Evolutionary conservation across 2,797 vertebrate genomes (phyloP).

Genomic region (Channallabes apus): DNA sequence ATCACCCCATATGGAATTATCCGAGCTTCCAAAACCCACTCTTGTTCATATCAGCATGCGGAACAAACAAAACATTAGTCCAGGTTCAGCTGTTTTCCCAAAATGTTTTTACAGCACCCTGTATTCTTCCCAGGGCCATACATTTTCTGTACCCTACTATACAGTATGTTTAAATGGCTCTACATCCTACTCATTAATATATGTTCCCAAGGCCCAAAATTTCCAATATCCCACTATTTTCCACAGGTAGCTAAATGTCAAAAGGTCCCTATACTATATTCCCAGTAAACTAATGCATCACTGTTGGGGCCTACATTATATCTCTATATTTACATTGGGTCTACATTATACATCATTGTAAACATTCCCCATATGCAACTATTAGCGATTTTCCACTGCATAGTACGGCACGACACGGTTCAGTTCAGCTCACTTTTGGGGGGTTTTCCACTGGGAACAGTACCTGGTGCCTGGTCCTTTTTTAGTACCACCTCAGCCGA

Average conservation of each 20-base stretch:
- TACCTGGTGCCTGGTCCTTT: too few relatives aligned
- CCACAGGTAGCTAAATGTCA: not conserved
- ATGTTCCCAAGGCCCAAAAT: not conserved
- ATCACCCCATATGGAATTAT: not conserved
- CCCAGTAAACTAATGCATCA: too few relatives aligned
- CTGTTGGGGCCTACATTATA: not conserved
- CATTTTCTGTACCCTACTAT: not conserved
- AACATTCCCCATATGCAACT: not conserved
- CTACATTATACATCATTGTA: too few relatives aligned
- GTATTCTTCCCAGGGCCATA: not conserved
- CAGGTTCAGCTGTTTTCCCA: not conserved
- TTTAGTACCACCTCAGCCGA: too few relatives aligned
- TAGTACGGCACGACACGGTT: too few relatives aligned
- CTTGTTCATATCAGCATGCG: not conserved
- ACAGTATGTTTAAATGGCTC: not conserved
- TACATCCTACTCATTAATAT: not conserved
- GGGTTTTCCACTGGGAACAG: too few relatives aligned
- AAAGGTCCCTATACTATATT: too few relatives aligned
- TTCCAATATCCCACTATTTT: not conserved
- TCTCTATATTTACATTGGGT: too few relatives aligned
- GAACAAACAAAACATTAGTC: not conserved
- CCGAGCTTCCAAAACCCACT: constrained; percentile 5
- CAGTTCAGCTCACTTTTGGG: too few relatives aligned
- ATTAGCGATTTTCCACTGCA: too few relatives aligned
- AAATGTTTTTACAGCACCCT: too few relatives aligned